Conservation (phyloP, 2,888 invertebrate genomes). For the Brachylomia viminalis region DNA sequence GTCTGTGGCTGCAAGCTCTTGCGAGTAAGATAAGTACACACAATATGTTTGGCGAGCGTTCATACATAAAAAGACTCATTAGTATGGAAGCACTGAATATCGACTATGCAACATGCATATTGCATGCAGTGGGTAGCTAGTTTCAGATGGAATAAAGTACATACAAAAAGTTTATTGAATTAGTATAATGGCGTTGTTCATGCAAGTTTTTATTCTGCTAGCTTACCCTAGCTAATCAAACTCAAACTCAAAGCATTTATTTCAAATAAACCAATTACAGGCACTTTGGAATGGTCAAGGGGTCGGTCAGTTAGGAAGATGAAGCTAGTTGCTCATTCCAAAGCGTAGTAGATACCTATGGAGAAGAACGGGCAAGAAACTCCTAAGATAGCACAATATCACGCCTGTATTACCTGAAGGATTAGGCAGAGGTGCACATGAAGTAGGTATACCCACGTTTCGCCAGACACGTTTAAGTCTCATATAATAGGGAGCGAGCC, state of each 20-base stretch:
- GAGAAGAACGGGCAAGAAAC: too few relatives aligned
- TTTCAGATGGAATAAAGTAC: not conserved
- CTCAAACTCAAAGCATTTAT: too few relatives aligned
- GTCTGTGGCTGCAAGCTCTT: not conserved
- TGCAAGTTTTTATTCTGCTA: not conserved
- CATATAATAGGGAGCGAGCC: not conserved
- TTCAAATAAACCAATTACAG: too few relatives aligned
- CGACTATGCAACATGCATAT: slow-evolving; percentile 14
- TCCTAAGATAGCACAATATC: not conserved
- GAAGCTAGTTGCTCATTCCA: too few relatives aligned
- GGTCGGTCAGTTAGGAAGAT: too few relatives aligned
- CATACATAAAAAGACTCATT: slow-evolving; percentile 33
- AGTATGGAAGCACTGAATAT: slow-evolving; percentile 40
- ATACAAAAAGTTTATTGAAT: not conserved
- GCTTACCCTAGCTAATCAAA: not conserved
- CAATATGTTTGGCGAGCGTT: slow-evolving; percentile 15
- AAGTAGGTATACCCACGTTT: not conserved
- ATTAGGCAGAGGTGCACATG: not conserved
- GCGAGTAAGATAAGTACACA: slow-evolving; percentile 5
- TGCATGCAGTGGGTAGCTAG: not conserved
- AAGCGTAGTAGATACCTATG: too few relatives aligned
- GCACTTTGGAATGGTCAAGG: too few relatives aligned
- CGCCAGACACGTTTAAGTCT: not conserved
- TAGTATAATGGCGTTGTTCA: not conserved
- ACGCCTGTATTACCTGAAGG: not conserved